phyloP scores from a whole-genome alignment of 2,797 vertebrate species.

The Lacerta bilineata region DNA sequence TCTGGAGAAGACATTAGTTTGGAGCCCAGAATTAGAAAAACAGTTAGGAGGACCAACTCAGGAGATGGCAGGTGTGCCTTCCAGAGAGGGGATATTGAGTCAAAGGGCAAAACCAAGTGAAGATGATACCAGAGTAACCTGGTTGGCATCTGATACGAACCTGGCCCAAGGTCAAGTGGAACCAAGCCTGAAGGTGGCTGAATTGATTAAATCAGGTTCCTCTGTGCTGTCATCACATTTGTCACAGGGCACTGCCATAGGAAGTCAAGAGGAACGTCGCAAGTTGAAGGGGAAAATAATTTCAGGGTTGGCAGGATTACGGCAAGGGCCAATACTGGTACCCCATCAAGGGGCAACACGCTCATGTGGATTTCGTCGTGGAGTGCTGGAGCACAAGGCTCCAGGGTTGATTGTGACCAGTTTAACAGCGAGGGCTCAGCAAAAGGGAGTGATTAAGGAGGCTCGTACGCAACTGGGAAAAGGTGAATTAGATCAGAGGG shows the following conservation, averaged over 20 bases:
- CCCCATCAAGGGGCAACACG: background rate
- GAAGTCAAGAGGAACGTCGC: background rate
- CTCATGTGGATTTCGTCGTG: background rate
- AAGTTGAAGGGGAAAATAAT: constrained; percentile 23
- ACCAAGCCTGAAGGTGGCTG: background rate
- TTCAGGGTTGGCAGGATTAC: constrained; percentile 25
- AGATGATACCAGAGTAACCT: background rate
- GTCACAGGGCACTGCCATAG: background rate
- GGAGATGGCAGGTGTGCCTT: background rate
- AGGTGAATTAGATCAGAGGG: background rate
- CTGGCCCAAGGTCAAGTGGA: background rate
- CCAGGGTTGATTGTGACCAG: constrained; percentile 35
- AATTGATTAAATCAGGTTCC: background rate
- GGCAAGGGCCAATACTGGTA: constrained; percentile 21
- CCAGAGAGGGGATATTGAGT: background rate
- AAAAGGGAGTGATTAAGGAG: background rate
- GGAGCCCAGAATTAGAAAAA: background rate
- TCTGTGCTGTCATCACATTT: background rate
- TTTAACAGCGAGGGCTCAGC: background rate
- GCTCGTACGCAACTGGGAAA: background rate
- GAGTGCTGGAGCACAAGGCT: constrained; percentile 24
- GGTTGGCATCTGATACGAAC: background rate
- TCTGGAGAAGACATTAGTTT: constrained; percentile 15
- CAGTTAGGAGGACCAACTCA: constrained; percentile 1
- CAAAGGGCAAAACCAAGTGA: background rate